These are phyloP conservation scores for Diplodus puntazzo DNA, from an alignment of 2,797 vertebrate genomes.

Conservation along the genomic window DNA sequence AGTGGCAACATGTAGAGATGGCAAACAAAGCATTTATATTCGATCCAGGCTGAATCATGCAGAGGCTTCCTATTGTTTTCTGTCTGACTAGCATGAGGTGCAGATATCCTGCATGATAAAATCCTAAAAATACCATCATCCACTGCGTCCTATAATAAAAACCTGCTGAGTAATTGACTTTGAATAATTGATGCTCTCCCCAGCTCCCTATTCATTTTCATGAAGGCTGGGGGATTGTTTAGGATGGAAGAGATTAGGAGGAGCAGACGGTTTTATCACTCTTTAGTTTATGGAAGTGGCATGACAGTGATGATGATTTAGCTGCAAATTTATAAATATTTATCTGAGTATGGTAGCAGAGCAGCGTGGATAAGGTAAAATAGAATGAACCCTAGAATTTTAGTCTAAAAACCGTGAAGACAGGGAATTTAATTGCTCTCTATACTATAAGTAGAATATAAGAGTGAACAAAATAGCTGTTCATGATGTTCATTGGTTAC, in stretches of 20 bases:
- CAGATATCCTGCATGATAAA: conserved; percentile 20
- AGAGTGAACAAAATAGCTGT: not conserved
- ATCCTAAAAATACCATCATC: conserved; percentile 51
- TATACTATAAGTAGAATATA: not conserved
- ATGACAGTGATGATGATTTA: conserved; percentile 2
- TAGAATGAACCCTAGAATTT: not conserved
- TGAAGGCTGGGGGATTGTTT: conserved; percentile 29
- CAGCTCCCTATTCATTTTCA: conserved; percentile 42
- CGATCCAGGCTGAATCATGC: not conserved
- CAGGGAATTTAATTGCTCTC: not conserved
- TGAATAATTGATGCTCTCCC: conserved; percentile 68
- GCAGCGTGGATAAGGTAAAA: not conserved
- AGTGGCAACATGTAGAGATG: not conserved
- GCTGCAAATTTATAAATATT: not conserved
- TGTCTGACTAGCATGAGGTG: not conserved
- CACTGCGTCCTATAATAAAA: conserved; percentile 21
- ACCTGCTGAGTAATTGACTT: conserved; percentile 50
- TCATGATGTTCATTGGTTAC: no score
- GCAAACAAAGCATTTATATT: not conserved
- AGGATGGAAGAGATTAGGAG: conserved; percentile 33
- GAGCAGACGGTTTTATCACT: conserved; percentile 28
- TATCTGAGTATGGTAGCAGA: not conserved
- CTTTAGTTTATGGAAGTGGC: conserved; percentile 3
- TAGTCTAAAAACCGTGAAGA: not conserved
- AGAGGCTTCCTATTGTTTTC: conserved; percentile 4